These are phyloP conservation scores for Euplagia quadripunctaria DNA, from an alignment of 2,888 invertebrate genomes.

Conservation along the genomic window DNA sequence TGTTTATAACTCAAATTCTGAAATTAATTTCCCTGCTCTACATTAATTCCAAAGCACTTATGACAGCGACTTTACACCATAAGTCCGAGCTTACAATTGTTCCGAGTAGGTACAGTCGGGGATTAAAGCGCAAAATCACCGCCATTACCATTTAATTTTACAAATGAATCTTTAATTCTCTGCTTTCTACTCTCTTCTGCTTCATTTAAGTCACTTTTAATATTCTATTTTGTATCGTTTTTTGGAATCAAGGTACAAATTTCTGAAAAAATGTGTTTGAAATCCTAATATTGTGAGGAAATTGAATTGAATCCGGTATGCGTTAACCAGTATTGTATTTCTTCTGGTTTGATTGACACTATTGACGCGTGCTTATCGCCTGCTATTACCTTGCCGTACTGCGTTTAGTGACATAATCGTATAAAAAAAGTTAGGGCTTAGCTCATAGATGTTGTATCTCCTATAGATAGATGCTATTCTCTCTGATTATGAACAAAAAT, in stretches of 20 bases:
- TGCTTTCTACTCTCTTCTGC: slow-evolving; percentile 65
- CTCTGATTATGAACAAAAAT: too few species aligned
- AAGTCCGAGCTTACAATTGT: slow-evolving; percentile 67
- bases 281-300: not conserved
- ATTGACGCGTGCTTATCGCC: too few species aligned
- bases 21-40: not conserved
- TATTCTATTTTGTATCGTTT: not conserved
- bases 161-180: slow-evolving; percentile 82
- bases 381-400: too few species aligned
- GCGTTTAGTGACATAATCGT: too few species aligned
- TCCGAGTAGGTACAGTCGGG: slow-evolving; percentile 68
- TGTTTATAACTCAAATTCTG: not conserved
- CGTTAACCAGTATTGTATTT: too few species aligned
- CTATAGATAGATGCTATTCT: too few species aligned
- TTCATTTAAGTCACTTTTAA: slow-evolving; percentile 19
- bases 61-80: slow-evolving; percentile 60
- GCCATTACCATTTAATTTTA: slow-evolving; percentile 84
- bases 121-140: slow-evolving; percentile 78
- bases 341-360: too few species aligned
- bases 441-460: too few species aligned
- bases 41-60: slow-evolving; percentile 49
- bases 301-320: not conserved
- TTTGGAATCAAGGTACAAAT: not conserved
- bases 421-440: too few species aligned
- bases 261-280: not conserved